Base-by-base conservation (phyloP, 53 echinoderm and acorn worm genomes). In the Apostichopus leukothele region DNA sequence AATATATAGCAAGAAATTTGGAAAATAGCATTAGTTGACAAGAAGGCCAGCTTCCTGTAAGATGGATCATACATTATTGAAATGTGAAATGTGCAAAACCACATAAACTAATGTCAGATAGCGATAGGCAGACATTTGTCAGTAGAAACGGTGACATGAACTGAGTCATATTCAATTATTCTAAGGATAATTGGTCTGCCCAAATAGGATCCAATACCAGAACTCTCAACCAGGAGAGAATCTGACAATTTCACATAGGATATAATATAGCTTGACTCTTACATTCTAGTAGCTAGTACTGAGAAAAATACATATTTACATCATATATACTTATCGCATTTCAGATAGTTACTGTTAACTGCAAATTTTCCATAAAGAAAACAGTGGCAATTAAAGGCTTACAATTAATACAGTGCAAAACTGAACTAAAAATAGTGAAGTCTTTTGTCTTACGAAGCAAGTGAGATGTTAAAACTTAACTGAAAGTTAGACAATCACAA, bases 271-370 rank as follows among this genome's bases (percentile, higher is more conserved):
- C 39, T 53, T 53, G 13, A 51, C 5, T 52, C 11, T 79, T 51
- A n/a, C n/a, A 5, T 10, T 53, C 14, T 3, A 53, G 18, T 16
- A 79, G 22, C 18, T 79, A 79, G 79, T 79, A 79, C 79, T 79
- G 79, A 51, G 51, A 79, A 79, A 52, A 79, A 7, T 25, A 77
- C 22, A 77, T 52, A 78, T 79, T 51, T 79, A 79, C 79, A 79
- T 79, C 79, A 39, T 52, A 50, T 52, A 79, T 51, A 53, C 79
- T 63, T 11, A 51, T 79, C 19, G 10, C 51, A 79, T 79, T 79
- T 79, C 79, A 79, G 79, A 79, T 79, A 79, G 79, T 51, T 79
- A 79, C 79, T 79, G 79, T 79, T 19, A 79, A 79, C 79, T 79
- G 53, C 79, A 26, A 75, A 52, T 52, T 50, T 79, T 63, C 63